Evolutionary conservation across 2,113 vertebrate species (phyloP).

Genomic region (Psittacus erithacus): DNA sequence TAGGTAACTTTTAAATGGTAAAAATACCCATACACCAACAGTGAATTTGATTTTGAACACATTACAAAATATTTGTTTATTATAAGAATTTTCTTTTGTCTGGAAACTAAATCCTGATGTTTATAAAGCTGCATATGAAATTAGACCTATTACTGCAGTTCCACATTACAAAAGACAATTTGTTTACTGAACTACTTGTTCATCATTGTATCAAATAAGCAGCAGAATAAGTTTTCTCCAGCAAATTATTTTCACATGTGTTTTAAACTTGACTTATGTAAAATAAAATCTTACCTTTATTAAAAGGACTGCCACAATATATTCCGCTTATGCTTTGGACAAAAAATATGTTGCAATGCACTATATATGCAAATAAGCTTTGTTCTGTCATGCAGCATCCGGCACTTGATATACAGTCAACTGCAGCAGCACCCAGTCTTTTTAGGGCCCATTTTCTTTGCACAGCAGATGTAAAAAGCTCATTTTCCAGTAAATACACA

Average conservation of each 20-base stretch:
- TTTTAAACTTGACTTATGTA: conserved; percentile 44
- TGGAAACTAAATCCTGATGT: not conserved
- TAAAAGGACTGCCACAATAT: conserved; percentile 51
- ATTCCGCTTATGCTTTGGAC: conserved; percentile 59
- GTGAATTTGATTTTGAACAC: not conserved
- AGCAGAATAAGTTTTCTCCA: not conserved
- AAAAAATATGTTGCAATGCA: conserved; percentile 67
- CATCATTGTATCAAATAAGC: not conserved
- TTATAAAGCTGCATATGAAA: not conserved
- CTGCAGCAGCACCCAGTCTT: conserved; percentile 62
- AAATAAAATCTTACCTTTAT: conserved; percentile 63
- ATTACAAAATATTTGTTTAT: not conserved
- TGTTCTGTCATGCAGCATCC: conserved; percentile 71
- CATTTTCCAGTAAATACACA: conserved; percentile 52
- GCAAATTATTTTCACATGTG: not conserved
- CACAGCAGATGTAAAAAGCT: conserved; percentile 61
- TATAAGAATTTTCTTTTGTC: not conserved
- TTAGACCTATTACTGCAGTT: not conserved
- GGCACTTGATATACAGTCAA: conserved; percentile 63
- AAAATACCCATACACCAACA: not conserved
- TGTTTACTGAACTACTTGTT: not conserved
- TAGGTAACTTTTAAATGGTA: not conserved
- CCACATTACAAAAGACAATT: not conserved
- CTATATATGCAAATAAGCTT: conserved; percentile 64
- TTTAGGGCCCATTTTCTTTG: conserved; percentile 52